phyloP scores from a whole-genome alignment of 2,113 vertebrate species.

The Hypocryptadius cinnamomeus region DNA sequence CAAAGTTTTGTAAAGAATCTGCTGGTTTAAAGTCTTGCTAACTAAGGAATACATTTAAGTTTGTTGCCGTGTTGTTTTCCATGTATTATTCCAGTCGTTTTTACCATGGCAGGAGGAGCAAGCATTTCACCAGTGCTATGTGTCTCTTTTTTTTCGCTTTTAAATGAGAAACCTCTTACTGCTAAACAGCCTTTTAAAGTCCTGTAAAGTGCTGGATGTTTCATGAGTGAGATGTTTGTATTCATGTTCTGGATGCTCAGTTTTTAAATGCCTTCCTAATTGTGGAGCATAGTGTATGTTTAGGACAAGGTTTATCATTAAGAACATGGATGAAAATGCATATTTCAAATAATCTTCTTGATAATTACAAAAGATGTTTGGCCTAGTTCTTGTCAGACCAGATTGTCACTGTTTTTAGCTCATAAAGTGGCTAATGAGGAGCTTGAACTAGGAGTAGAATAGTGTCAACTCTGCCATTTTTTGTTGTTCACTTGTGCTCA shows the following conservation, averaged over 20 bases:
- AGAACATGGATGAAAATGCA: not conserved
- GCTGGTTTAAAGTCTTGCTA: not conserved
- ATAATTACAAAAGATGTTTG: not conserved
- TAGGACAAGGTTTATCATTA: not conserved
- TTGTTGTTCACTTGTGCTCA: not conserved
- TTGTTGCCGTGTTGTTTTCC: not conserved
- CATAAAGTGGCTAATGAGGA: not conserved
- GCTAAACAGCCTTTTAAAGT: not conserved
- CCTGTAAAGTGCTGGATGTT: not conserved
- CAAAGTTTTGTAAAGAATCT: not conserved
- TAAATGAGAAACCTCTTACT: not conserved
- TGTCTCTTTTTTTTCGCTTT: not conserved
- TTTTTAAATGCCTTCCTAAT: not conserved
- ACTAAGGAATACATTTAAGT: not conserved
- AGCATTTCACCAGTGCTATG: not conserved
- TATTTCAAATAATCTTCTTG: not conserved
- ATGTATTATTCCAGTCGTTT: not conserved
- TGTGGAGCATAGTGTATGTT: not conserved
- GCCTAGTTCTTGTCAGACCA: not conserved
- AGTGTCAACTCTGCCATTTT: not conserved
- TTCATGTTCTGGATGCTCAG: not conserved
- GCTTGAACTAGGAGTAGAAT: not conserved
- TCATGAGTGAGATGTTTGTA: not conserved
- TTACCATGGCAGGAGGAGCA: not conserved
- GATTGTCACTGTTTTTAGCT: not conserved